Conservation (phyloP, 1,140 invertebrate species). For the Zeugodacus cucurbitae region DNA sequence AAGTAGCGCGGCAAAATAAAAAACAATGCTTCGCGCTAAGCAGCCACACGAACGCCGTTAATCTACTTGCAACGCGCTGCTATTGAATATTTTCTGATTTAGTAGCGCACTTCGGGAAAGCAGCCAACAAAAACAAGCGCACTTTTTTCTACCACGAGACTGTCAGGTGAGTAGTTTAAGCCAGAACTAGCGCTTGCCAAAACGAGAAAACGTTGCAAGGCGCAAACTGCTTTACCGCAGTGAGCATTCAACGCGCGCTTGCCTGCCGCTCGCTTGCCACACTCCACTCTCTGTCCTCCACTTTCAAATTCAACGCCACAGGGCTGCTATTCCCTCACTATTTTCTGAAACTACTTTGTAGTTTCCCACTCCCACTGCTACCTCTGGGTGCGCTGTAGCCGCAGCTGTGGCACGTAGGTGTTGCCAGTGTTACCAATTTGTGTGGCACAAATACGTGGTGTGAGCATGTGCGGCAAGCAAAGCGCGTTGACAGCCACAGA, state of each 20-base stretch:
- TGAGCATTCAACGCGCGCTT: neutral
- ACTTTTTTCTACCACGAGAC: neutral
- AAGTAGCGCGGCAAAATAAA: neutral
- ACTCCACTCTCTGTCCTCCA: neutral
- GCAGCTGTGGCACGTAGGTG: neutral
- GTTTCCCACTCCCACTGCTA: neutral
- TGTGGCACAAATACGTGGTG: neutral
- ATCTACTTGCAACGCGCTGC: neutral
- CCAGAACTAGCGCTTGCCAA: neutral
- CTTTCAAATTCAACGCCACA: neutral
- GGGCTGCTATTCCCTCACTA: neutral
- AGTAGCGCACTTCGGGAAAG: neutral
- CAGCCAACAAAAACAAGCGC: neutral
- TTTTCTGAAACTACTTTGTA: constrained; percentile 1
- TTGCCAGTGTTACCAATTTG: constrained; percentile 23
- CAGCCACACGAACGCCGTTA: neutral
- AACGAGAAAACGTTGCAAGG: neutral
- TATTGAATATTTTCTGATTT: constrained; percentile 25
- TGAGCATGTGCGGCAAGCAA: neutral
- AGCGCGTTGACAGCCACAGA: constrained; percentile 5
- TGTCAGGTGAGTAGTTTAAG: neutral
- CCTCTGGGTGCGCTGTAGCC: neutral
- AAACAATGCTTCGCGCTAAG: neutral
- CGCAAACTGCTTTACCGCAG: neutral
- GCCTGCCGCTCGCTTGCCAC: no score